Evolutionary conservation across 2,113 vertebrate genomes (phyloP).

Genomic region (Phodopus roborovskii): DNA sequence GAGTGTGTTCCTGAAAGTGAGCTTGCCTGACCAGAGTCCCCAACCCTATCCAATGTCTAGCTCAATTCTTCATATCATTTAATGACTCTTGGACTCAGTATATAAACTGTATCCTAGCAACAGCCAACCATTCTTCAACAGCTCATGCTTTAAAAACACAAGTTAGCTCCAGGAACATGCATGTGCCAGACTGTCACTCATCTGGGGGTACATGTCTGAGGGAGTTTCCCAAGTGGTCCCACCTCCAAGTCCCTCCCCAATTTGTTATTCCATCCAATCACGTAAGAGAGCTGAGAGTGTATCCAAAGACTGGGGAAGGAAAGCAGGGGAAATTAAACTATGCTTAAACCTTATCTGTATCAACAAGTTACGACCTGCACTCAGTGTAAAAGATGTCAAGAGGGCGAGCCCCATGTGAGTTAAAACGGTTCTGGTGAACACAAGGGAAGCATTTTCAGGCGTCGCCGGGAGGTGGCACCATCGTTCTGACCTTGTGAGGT

Average conservation of each 20-base stretch:
- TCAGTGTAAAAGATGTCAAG: not conserved
- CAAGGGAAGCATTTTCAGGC: constrained; percentile 55
- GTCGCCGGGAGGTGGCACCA: not conserved
- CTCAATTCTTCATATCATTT: not conserved
- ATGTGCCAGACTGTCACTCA: not conserved
- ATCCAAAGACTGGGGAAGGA: not conserved
- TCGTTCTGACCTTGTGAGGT: not conserved
- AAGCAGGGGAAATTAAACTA: not conserved
- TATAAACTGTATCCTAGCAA: constrained; percentile 23
- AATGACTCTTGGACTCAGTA: constrained; percentile 2
- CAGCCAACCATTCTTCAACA: not conserved
- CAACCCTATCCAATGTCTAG: not conserved
- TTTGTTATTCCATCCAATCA: not conserved
- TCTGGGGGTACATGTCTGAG: not conserved
- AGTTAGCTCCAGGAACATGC: not conserved
- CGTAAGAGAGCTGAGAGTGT: not conserved
- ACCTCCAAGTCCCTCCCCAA: not conserved
- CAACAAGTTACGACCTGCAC: constrained; percentile 40
- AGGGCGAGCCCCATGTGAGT: constrained; percentile 29
- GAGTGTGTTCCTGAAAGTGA: not conserved
- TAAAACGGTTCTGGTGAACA: constrained; percentile 43
- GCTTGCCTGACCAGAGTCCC: not conserved
- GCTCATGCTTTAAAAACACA: not conserved
- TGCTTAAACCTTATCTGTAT: constrained; percentile 5
- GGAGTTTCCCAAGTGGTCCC: not conserved